Conservation (phyloP, 1,140 invertebrate genomes). For the Gonioctena quinquepunctata region DNA sequence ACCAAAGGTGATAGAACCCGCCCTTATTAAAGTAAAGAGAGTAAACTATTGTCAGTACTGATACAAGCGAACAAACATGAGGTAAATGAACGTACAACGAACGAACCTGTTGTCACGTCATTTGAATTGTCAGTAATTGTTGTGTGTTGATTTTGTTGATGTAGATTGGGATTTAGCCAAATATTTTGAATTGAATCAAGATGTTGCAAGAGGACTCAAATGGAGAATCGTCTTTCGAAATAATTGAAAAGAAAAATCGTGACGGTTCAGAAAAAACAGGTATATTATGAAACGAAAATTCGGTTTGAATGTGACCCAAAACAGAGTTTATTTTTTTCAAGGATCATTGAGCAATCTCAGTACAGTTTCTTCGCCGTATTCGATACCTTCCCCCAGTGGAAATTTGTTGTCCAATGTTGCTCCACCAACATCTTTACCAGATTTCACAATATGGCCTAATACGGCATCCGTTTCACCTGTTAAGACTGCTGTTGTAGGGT, state of each 20-base stretch:
- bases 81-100: too few relatives aligned
- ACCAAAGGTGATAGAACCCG: too few relatives aligned
- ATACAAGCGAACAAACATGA: too few relatives aligned
- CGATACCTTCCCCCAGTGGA: slow-evolving; percentile 51
- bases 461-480: slow-evolving; percentile 13
- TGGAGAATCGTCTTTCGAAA: slow-evolving; percentile 57
- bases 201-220: slow-evolving; percentile 57
- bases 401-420: slow-evolving; percentile 63
- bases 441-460: slow-evolving; percentile 55
- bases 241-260: slow-evolving; percentile 54
- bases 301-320: not conserved
- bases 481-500: not conserved
- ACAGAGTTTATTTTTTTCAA: slow-evolving; percentile 6
- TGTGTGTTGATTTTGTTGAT: too few relatives aligned
- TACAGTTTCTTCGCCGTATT: slow-evolving; percentile 46
- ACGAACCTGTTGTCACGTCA: too few relatives aligned
- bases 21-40: too few relatives aligned
- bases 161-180: too few relatives aligned
- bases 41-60: too few relatives aligned
- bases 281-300: slow-evolving; percentile 2
- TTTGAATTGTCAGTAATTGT: too few relatives aligned
- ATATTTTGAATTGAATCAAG: slow-evolving; percentile 14
- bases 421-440: slow-evolving; percentile 63
- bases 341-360: slow-evolving; percentile 31
- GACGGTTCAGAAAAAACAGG: slow-evolving; percentile 35